These are phyloP conservation scores for Tokudaia muenninki DNA, from an alignment of 2,797 vertebrate species.

Conservation along the genomic window DNA sequence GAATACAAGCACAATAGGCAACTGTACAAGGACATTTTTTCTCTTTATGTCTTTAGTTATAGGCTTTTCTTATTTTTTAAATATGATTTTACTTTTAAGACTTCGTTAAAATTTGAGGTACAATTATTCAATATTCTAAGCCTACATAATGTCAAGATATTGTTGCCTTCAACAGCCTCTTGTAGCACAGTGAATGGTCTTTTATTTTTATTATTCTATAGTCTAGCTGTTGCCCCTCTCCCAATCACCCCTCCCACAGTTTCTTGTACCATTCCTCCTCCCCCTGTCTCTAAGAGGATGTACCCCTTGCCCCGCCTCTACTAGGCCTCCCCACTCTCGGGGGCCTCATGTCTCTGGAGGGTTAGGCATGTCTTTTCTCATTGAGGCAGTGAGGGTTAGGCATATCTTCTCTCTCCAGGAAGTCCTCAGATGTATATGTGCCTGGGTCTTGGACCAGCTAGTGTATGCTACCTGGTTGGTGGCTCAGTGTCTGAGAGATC, in stretches of 20 bases:
- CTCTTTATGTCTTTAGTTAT: not conserved
- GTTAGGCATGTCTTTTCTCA: not conserved
- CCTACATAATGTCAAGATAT: not conserved
- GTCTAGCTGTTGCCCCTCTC: not conserved
- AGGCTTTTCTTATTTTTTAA: not conserved
- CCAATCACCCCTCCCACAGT: not conserved
- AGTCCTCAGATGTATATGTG: not conserved
- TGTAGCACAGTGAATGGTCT: not conserved
- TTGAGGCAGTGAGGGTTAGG: too few species aligned
- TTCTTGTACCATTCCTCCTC: not conserved
- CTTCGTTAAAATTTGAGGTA: not conserved
- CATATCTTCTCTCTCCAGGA: not conserved
- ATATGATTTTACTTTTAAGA: not conserved
- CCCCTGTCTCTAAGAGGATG: not conserved
- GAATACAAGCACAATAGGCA: not conserved
- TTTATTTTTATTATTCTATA: not conserved
- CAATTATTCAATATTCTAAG: not conserved
- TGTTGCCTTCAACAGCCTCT: not conserved
- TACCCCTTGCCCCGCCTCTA: accelerated
- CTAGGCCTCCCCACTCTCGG: not conserved
- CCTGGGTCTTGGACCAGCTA: not conserved
- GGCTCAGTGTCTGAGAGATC: not conserved
- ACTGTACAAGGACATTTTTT: not conserved
- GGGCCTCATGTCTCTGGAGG: not conserved
- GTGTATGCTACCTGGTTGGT: not conserved